These are phyloP conservation scores for Empis stercorea DNA, from an alignment of 2,888 invertebrate genomes.

Conservation along the genomic window DNA sequence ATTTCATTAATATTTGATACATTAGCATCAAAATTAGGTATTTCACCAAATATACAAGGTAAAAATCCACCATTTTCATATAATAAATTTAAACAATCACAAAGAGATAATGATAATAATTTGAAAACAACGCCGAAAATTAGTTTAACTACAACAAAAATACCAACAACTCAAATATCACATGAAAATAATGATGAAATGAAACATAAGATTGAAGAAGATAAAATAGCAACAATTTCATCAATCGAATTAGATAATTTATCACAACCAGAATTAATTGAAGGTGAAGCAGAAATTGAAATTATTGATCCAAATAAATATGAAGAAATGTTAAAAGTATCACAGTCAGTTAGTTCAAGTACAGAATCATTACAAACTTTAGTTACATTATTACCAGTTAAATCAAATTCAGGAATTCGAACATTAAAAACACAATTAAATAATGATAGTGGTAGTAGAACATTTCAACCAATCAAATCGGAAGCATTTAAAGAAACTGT, in stretches of 20 bases:
- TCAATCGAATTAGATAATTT: constrained; percentile 5
- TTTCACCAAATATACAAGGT: constrained; percentile 27
- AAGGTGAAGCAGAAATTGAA: constrained; percentile 36
- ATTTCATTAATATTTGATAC: constrained; percentile 52
- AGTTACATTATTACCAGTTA: constrained; percentile 59
- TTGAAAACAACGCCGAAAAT: constrained; percentile 8
- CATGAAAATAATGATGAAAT: background rate
- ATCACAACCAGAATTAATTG: constrained; percentile 23
- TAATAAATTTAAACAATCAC: constrained; percentile 28
- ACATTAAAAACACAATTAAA: constrained; percentile 36
- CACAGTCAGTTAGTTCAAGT: constrained; percentile 21
- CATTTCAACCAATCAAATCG: background rate
- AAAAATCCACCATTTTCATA: constrained; percentile 34
- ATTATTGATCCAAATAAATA: constrained; percentile 35
- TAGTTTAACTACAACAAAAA: constrained; percentile 10
- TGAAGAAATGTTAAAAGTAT: constrained; percentile 33
- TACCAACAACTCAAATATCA: constrained; percentile 5
- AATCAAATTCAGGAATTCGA: constrained; percentile 66
- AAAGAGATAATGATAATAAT: constrained; percentile 20
- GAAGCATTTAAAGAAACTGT: constrained; percentile 21
- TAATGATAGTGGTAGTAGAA: background rate
- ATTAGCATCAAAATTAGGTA: constrained; percentile 42
- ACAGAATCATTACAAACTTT: constrained; percentile 29
- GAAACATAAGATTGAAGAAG: no score
- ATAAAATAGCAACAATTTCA: constrained; percentile 4